phyloP scores from a whole-genome alignment of 2,113 vertebrate genomes.

The Rhinolophus sinicus region DNA sequence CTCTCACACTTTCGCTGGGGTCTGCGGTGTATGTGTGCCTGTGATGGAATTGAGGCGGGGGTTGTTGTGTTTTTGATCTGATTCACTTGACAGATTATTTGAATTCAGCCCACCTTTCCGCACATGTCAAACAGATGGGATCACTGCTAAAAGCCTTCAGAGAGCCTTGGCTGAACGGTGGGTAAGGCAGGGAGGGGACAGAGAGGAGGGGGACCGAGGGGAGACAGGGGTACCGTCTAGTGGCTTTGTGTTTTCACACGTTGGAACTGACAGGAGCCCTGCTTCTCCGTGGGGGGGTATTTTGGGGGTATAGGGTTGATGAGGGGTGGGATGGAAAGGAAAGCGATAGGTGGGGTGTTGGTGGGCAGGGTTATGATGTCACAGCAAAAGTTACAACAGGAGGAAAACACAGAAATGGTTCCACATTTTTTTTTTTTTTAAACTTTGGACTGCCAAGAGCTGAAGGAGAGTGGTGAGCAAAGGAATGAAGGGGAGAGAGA shows the following conservation, averaged over 20 bases:
- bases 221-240: constrained; percentile 50
- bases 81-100: constrained; percentile 70
- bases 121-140: constrained; percentile 81
- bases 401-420: constrained; percentile 81
- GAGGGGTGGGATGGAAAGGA: constrained; percentile 71
- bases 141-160: constrained; percentile 68
- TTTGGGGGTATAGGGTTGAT: constrained; percentile 44
- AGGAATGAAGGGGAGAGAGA: constrained; percentile 78
- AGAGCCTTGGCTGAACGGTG: constrained; percentile 72
- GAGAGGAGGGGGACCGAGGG: constrained; percentile 56
- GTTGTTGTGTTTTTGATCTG: constrained; percentile 66
- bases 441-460: constrained; percentile 81
- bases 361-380: constrained; percentile 79
- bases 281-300: not conserved
- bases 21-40: not conserved
- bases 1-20: constrained; percentile 41
- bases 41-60: constrained; percentile 72
- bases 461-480: constrained; percentile 82
- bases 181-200: constrained; percentile 70
- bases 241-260: constrained; percentile 57
- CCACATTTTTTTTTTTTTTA: constrained; percentile 84
- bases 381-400: constrained; percentile 77
- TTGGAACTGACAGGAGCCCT: constrained; percentile 61
- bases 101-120: constrained; percentile 78
- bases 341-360: constrained; percentile 74